Percentiles rank a stretch among this genome's conserved stretches.
Evolutionary conservation across 1,140 invertebrate species (phyloP).

Genomic region (Popillia japonica): DNA sequence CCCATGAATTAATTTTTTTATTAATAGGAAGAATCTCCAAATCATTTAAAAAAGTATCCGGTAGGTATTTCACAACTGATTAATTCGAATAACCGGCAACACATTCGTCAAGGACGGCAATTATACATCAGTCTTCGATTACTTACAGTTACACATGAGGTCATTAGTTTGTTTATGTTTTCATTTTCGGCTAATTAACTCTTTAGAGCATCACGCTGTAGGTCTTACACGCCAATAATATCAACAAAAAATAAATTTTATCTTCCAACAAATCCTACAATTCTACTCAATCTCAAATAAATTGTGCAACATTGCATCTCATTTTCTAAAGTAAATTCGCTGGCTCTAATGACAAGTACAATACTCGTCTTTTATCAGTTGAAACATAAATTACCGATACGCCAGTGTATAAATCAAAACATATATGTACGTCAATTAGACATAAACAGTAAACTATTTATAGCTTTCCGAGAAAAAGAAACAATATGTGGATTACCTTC

Average conservation of each 20-base stretch:
- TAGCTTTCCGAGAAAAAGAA: constrained; percentile 26
- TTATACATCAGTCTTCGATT: not conserved
- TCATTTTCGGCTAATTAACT: not conserved
- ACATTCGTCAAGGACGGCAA: not conserved
- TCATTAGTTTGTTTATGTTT: constrained; percentile 34
- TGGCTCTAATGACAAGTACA: not conserved
- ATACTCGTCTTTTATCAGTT: not conserved
- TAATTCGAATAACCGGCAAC: constrained; percentile 23
- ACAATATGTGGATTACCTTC: constrained; percentile 33
- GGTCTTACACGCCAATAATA: not conserved
- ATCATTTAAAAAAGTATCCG: constrained; percentile 7
- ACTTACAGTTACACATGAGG: not conserved
- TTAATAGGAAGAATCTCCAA: not conserved
- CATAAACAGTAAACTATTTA: constrained; percentile 22
- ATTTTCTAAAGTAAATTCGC: not conserved
- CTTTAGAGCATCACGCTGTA: not conserved
- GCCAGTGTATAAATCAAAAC: constrained; percentile 25
- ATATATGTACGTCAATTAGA: constrained; percentile 27
- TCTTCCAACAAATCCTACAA: not conserved
- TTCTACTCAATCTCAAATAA: not conserved
- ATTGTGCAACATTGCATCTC: not conserved
- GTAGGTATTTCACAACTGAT: constrained; percentile 3
- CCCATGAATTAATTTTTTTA: constrained; percentile 9
- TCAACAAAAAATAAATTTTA: not conserved
- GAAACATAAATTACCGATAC: constrained; percentile 26